Evolutionary conservation across 2,113 vertebrate genomes (phyloP), one percentile per base, ranked within the genome.

Genomic region (Calyptommatus sinebrachiatus): DNA sequence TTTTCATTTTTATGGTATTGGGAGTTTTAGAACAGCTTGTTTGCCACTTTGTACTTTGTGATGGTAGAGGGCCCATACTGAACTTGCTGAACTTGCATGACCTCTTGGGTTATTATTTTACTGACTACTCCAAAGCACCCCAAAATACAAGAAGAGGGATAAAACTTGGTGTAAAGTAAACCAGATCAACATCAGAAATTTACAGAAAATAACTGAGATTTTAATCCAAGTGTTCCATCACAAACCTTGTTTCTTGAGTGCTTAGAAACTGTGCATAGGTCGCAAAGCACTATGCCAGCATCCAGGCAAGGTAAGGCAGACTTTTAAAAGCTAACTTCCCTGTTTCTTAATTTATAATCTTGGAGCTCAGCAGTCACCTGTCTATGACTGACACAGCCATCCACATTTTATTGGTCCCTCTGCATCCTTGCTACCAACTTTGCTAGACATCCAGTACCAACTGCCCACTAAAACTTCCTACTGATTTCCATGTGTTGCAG

Each of bases 241-340:
- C 69, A 65, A 77, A 74, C 78, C 65, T 31, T 26, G 8, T 9
- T 78, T 68, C 86, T 79, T 75, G 82, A 85, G 74, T 70, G 84
- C 73, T 77, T 35, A 69, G 81, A 26, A 73, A 72, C n/a, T n/a
- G n/a, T n/a, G n/a, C 87, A 5, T 82, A 82, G 78, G 0, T 7
- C 78, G 82, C 31, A 85, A 73, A 89, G 68, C 84, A 83, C 76
- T 53, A 85, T 87, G 63, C 74, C 78, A 65, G 71, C 67, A 50
- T 70, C 79, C 24, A 85, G 78, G 81, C 46, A 77, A 0, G 10
- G 73, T 46, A 86, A 78, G 79, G 80, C 16, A 29, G 53, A 73
- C 0, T 68, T 88, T 85, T 75, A 91, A 89, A 92, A 62, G 75
- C 82, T 78, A 86, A 4, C 61, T 86, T 83, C 86, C 84, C 75